These are phyloP conservation scores for Phaedon cochleariae DNA, from an alignment of 2,888 invertebrate species.

Conservation along the genomic window DNA sequence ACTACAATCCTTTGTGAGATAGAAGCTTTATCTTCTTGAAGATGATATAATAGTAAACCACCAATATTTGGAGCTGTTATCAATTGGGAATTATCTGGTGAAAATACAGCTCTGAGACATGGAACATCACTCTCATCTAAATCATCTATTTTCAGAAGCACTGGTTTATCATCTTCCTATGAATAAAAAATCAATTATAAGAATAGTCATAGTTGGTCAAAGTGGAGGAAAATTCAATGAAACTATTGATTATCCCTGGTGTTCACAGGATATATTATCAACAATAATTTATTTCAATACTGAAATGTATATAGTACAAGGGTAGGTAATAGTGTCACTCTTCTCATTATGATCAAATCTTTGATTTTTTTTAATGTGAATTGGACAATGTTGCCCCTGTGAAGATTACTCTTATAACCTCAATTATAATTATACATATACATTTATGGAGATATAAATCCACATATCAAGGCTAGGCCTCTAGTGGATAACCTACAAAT, in stretches of 20 bases:
- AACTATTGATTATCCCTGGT: neutral
- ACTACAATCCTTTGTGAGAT: conserved; percentile 59
- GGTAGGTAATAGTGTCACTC: too few species aligned
- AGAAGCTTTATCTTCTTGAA: conserved; percentile 54
- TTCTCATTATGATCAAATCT: too few species aligned
- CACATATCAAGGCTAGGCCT: too few species aligned
- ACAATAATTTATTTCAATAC: too few species aligned
- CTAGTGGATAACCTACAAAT: too few species aligned
- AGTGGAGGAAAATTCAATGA: neutral
- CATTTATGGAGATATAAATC: too few species aligned
- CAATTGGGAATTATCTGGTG: conserved; percentile 59
- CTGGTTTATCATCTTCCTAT: conserved; percentile 47
- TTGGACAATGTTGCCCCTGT: too few species aligned
- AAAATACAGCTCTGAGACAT: conserved; percentile 59
- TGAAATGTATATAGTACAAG: too few species aligned
- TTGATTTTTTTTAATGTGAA: too few species aligned
- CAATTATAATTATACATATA: too few species aligned
- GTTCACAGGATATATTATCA: too few species aligned
- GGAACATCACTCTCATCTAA: conserved; percentile 41
- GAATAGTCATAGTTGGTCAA: neutral
- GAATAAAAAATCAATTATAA: conserved; percentile 24
- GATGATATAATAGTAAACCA: conserved; percentile 60
- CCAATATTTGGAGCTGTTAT: conserved; percentile 60
- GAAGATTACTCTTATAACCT: too few species aligned
- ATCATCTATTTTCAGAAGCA: conserved; percentile 56